Evolutionary conservation across 2,113 vertebrate genomes (phyloP).

Genomic region (Elgaria multicarinata): DNA sequence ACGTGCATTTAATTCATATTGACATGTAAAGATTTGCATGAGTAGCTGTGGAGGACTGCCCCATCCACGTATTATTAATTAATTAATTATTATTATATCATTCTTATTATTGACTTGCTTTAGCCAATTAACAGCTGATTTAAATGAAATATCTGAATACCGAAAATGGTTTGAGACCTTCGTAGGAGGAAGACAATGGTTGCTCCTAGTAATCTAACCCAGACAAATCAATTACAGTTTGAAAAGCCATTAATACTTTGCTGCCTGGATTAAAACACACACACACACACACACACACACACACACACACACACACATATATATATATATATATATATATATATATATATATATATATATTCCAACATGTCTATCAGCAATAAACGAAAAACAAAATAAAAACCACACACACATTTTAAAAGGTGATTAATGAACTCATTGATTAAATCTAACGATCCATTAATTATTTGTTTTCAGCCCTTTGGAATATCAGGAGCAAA

Average conservation of each 20-base stretch:
- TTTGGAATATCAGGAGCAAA: not conserved
- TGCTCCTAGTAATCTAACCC: not conserved
- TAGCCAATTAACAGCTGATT: not conserved
- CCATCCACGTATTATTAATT: too few species aligned
- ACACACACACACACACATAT: too few species aligned
- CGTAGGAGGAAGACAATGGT: not conserved
- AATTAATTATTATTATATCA: too few species aligned
- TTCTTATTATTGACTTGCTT: not conserved
- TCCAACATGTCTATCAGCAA: not conserved
- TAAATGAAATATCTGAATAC: not conserved
- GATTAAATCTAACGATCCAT: constrained; percentile 6
- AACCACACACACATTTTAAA: not conserved
- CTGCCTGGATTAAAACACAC: constrained; percentile 10
- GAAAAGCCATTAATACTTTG: not conserved
- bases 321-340: too few species aligned
- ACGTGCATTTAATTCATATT: not conserved
- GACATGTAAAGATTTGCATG: not conserved
- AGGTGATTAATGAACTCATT: constrained; percentile 26
- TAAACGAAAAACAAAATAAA: not conserved
- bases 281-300: too few species aligned
- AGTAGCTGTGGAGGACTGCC: not conserved
- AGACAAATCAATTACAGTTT: not conserved
- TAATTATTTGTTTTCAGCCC: constrained; percentile 12
- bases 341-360: not conserved
- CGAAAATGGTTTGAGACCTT: not conserved